Conservation (phyloP, 2,888 invertebrate species). For the Brenthis hecate region DNA sequence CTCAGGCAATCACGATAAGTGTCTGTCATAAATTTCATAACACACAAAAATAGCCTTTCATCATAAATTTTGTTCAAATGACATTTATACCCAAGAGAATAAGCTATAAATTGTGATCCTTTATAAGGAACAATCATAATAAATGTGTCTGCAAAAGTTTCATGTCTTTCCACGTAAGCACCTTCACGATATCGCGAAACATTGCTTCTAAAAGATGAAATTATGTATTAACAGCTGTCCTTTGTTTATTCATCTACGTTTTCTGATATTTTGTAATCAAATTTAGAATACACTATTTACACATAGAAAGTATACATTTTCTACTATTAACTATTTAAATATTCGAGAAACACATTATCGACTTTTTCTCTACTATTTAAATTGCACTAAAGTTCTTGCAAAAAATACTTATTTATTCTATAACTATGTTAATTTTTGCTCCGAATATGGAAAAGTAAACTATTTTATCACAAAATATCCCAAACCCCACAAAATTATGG, state of each 20-base stretch:
- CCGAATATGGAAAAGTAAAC: no score
- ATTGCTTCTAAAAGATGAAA: conserved; percentile 32
- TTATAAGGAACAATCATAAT: conserved; percentile 33
- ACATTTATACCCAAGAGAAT: conserved; percentile 27
- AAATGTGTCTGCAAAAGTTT: conserved; percentile 31
- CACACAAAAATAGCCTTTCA: conserved; percentile 22
- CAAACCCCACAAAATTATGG: no score
- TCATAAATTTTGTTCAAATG: conserved; percentile 28
- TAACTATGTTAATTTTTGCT: no score
- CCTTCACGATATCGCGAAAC: conserved; percentile 39
- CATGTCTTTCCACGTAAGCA: conserved; percentile 30
- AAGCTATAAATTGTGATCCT: conserved; percentile 32
- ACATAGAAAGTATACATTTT: neutral
- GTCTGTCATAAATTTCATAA: conserved; percentile 21
- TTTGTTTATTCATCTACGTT: conserved; percentile 8
- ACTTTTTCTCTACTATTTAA: no score
- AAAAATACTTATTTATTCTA: no score
- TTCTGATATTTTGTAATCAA: no score
- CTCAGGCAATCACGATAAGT: conserved; percentile 14
- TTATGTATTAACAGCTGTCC: neutral
- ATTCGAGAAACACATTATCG: no score
- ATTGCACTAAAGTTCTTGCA: no score
- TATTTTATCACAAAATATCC: no score
- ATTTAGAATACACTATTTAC: neutral
- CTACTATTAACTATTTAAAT: neutral